Conservation (phyloP, 1,140 invertebrate species). For the Zaprionus capensis region DNA sequence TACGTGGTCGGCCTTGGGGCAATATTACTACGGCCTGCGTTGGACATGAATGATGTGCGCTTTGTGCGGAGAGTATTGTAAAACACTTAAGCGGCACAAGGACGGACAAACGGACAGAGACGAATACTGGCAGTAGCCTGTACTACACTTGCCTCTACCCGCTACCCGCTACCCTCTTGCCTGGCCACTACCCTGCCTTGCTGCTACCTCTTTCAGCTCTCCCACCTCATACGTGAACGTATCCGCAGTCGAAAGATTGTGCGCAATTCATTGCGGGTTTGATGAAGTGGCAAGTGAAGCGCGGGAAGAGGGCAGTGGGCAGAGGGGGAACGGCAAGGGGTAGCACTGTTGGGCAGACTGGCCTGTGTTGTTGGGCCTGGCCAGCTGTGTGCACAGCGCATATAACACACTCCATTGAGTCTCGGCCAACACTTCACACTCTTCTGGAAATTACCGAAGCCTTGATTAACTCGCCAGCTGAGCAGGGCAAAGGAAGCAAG, state of each 20-base stretch:
- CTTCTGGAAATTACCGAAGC: constrained; percentile 72
- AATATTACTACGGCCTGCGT: constrained; percentile 76
- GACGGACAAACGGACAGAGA: constrained; percentile 19
- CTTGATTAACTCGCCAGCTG: constrained; percentile 71
- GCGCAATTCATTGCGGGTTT: constrained; percentile 50
- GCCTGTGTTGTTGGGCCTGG: constrained; percentile 28
- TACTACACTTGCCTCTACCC: background rate
- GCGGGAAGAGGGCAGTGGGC: background rate
- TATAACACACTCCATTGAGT: constrained; percentile 79
- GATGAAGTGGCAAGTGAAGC: constrained; percentile 42
- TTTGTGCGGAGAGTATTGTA: constrained; percentile 73
- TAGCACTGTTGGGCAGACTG: background rate
- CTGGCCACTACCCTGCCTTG: constrained; percentile 3
- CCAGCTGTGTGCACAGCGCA: constrained; percentile 50
- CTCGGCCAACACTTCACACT: constrained; percentile 74
- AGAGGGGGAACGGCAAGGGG: background rate
- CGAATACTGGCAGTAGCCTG: background rate
- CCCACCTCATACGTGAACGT: background rate
- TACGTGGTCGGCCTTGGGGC: constrained; percentile 63
- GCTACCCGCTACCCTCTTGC: background rate
- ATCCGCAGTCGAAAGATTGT: constrained; percentile 41
- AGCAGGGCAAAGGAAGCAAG: background rate
- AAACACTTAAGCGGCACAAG: constrained; percentile 67
- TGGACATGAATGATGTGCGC: constrained; percentile 79
- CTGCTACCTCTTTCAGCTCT: background rate